Base-by-base conservation (phyloP, 2,113 vertebrate species). In the Electrona antarctica region DNA sequence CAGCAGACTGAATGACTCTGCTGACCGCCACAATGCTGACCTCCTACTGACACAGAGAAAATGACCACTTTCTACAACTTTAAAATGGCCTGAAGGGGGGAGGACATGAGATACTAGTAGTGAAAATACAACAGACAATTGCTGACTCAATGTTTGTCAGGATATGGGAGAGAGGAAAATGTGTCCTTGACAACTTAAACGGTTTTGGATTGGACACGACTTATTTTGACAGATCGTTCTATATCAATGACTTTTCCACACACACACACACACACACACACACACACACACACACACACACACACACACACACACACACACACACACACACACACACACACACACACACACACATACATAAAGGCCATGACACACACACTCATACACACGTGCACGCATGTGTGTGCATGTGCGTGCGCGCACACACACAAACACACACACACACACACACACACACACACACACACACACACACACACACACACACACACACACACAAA, bases 111-210 rank as follows among this genome's bases (percentile, higher is more conserved):
- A 82, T 58, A 77, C 67, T 66, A 55, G 77, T 0, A 8, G 76
- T 58, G 71, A 78, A 85, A 85, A 86, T 64, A 80, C 82, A 86
- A 83, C 78, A 89, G 89, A 88, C 85, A 85, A 90, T 73, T 78
- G 84, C 88, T 89, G 86, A 88, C 76, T 91, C 80, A 81, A 86
- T 86, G 81, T 88, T 85, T 88, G 83, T 86, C 83, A 86, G 87
- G 86, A 90, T 86, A 80, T 71, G 86, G 70, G 81, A 70, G 83
- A 82, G 76, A 76, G 75, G 82, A 74, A 80, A 84, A 81, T 68
- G 83, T 84, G 85, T 83, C 87, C 85, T 85, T 89, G 89, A 90
- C 85, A 90, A 85, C 81, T 84, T 87, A 86, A 90, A 88, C 75
- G 84, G 67, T 86, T 88, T 87, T 78, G 80, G 85, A 87, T 83